phyloP scores from a whole-genome alignment of 2,797 vertebrate genomes.

The Molossus molossus region DNA sequence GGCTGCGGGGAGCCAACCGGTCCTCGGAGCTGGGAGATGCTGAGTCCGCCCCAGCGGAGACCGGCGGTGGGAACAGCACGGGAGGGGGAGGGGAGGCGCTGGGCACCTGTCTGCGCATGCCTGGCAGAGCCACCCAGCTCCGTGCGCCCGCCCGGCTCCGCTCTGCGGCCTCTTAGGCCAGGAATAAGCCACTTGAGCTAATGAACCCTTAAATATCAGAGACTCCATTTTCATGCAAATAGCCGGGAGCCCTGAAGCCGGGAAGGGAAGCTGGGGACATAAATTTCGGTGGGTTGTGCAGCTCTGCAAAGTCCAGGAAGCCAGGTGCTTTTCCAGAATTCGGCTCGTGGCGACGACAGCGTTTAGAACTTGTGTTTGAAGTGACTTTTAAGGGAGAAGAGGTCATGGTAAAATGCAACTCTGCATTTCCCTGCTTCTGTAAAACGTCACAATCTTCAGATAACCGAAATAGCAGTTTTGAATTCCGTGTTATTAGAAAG shows the following conservation, averaged over 20 bases:
- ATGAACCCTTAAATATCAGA: constrained; percentile 69
- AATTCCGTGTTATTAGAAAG: background rate
- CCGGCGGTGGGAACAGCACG: background rate
- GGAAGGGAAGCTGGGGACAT: background rate
- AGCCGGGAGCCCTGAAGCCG: constrained; percentile 65
- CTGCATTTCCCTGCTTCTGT: background rate
- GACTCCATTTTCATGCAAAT: constrained; percentile 75
- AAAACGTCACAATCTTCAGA: background rate
- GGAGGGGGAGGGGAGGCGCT: background rate
- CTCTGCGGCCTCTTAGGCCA: background rate
- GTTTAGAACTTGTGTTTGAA: constrained; percentile 54
- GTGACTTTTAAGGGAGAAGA: constrained; percentile 53
- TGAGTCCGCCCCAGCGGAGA: background rate
- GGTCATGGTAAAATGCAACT: background rate
- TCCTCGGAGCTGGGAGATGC: rapidly evolving
- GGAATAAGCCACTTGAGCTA: constrained; percentile 54
- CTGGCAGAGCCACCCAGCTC: background rate
- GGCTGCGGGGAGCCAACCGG: background rate
- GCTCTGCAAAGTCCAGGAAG: background rate
- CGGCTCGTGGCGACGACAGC: background rate
- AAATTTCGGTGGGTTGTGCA: background rate
- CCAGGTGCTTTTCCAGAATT: constrained; percentile 24
- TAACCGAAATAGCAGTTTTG: background rate
- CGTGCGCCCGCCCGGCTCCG: constrained; percentile 1
- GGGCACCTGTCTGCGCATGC: too few relatives aligned